Base-by-base conservation (phyloP, 1,140 invertebrate genomes). In the Drosophila willistoni region DNA sequence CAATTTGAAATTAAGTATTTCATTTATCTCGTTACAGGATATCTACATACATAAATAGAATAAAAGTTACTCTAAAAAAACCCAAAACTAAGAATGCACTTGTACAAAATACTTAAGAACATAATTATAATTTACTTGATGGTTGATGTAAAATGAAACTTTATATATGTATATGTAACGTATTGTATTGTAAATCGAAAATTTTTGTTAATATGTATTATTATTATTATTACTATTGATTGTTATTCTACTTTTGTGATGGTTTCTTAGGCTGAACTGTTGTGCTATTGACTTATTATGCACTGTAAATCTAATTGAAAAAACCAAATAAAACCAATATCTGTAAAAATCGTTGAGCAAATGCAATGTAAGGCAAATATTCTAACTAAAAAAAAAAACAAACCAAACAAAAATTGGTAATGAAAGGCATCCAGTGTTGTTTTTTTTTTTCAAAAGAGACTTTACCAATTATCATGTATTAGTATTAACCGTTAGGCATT, bases 241-340 rank as follows among this genome's bases (percentile, higher is more conserved):
- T 77, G 77, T 66, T 62, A 77, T 87, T 86, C 79, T 86, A 89
- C 84, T 87, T 60, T 87, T 89, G 83, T 87, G 83, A 86, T 87
- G 83, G 83, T 87, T 87, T 87, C 84, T 89, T 86, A 86, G 84
- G 83, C 83, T 87, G 83, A 87, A 89, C 79, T 79, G 82, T 82
- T 86, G 73, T 79, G 76, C 76, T 86, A 73, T 79, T 63, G 13
- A 62, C 59, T 61, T 29, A 29, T 25, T 42, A 47, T 29, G 41
- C 61, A 85, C 78, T 85, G 41, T 74, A 81, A 80, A 71, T 81
- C 79, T 86, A 86, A 86, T 79, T 75, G 68, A 75, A 61, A 61
- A 36, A 55, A 60, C 42, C 41, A 34, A 25, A n/a, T n/a, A n/a
- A 51, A 51, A 9, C 14, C 14, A 17, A 62, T 60, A 77, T 55